phyloP scores from a whole-genome alignment of 2,888 invertebrate species.

The Melanotus villosus region DNA sequence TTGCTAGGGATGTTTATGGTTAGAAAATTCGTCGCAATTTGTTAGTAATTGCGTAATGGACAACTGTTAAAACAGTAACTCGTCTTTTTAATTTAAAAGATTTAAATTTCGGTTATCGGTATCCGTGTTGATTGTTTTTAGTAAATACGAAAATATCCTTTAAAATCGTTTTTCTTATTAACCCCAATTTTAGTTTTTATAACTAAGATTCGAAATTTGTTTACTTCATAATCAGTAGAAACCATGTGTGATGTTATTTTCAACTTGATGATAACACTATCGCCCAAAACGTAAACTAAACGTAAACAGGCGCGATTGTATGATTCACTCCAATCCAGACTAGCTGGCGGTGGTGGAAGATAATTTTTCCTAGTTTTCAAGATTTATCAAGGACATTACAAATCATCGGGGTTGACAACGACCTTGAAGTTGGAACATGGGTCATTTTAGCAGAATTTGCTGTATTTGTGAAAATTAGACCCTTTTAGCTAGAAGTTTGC shows the following conservation, averaged over 20 bases:
- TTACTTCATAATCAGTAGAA: slow-evolving; percentile 15
- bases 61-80: too few relatives aligned
- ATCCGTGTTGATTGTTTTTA: too few relatives aligned
- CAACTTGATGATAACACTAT: too few relatives aligned
- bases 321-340: slow-evolving; percentile 18
- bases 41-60: too few relatives aligned
- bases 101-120: too few relatives aligned
- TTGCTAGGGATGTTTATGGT: slow-evolving; percentile 9
- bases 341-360: slow-evolving; percentile 17
- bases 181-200: background rate
- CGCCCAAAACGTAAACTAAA: slow-evolving; percentile 27
- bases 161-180: background rate
- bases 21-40: slow-evolving; percentile 30
- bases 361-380: slow-evolving; percentile 14
- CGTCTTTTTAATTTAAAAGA: too few relatives aligned
- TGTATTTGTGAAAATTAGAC: slow-evolving; percentile 43
- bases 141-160: background rate
- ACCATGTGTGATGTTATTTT: slow-evolving; percentile 15
- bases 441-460: slow-evolving; percentile 45
- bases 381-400: background rate
- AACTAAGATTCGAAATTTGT: slow-evolving; percentile 7
- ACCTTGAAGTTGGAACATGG: slow-evolving; percentile 32
- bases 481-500: slow-evolving; percentile 27
- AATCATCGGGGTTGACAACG: slow-evolving; percentile 27
- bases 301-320: slow-evolving; percentile 9